These are phyloP conservation scores for Bergia sp. DNA, from an alignment of 92 coral and sea anemone genomes.

Conservation along the genomic window DNA sequence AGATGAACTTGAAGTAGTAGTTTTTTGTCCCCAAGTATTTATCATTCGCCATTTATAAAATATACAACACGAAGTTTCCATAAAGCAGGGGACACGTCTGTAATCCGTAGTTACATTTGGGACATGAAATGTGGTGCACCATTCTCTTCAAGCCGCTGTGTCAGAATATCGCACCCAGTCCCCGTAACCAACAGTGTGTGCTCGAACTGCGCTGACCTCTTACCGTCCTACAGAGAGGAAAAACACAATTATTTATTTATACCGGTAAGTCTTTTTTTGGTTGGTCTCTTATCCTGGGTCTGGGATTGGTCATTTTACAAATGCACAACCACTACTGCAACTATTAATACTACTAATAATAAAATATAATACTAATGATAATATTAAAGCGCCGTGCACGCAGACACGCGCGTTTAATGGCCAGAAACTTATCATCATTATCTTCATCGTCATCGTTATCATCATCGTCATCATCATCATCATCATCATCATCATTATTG, in stretches of 20 bases:
- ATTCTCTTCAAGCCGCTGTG: slow-evolving; percentile 78
- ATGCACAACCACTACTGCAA: too few species aligned
- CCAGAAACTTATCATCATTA: too few species aligned
- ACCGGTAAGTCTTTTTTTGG: neutral
- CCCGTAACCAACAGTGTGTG: slow-evolving; percentile 95
- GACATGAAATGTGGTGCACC: slow-evolving; percentile 87
- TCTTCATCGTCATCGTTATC: too few species aligned
- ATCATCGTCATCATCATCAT: too few species aligned
- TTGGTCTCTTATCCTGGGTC: neutral
- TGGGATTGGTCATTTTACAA: too few species aligned
- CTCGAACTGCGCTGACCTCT: slow-evolving; percentile 97
- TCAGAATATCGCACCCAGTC: slow-evolving; percentile 93
- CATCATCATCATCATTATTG: too few species aligned
- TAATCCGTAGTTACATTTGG: slow-evolving; percentile 52
- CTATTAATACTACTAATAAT: too few species aligned
- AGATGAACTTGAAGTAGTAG: neutral
- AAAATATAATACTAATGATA: too few species aligned
- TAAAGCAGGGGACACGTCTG: neutral
- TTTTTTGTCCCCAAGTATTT: neutral
- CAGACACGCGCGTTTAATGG: too few species aligned
- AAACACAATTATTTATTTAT: neutral
- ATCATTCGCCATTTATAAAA: neutral
- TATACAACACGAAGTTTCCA: neutral
- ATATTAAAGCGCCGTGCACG: too few species aligned
- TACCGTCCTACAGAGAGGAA: slow-evolving; percentile 72